Evolutionary conservation across 2,888 invertebrate genomes (phyloP).

Genomic region (Gastracanthus pulcherrimus): DNA sequence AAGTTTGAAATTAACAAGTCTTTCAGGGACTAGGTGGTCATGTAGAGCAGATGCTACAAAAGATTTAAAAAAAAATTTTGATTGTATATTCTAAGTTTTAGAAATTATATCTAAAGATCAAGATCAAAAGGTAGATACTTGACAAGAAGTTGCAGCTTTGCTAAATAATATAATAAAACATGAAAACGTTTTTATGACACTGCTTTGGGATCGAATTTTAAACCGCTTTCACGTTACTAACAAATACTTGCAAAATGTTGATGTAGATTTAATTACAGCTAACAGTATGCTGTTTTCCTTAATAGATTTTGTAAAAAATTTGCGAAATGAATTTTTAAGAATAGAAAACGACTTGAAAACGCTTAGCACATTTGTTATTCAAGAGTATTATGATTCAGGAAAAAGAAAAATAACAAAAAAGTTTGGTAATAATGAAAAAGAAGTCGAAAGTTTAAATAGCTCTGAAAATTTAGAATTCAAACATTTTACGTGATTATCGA

Average conservation of each 20-base stretch:
- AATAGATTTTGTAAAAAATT: too few species aligned
- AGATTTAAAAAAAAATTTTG: conserved; percentile 16
- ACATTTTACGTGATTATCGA: background rate
- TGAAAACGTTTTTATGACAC: conserved; percentile 2
- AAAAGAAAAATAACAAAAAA: background rate
- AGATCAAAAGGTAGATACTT: background rate
- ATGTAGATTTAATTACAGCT: background rate
- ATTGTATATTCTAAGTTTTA: conserved; percentile 1
- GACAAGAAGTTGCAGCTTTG: background rate
- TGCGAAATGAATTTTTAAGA: too few species aligned
- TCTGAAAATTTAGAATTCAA: background rate
- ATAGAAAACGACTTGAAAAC: background rate
- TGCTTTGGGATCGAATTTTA: conserved; percentile 7
- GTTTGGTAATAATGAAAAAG: too few species aligned
- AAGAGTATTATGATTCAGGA: background rate
- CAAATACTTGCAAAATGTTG: conserved; percentile 23
- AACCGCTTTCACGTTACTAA: conserved; percentile 11
- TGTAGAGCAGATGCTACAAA: background rate
- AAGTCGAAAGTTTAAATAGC: too few species aligned
- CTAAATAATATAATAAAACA: background rate
- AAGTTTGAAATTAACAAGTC: background rate
- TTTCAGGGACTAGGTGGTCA: background rate
- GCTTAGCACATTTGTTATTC: background rate
- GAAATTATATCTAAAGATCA: background rate
- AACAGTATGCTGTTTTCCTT: too few species aligned